Evolutionary conservation across 2,113 vertebrate genomes (phyloP).

Genomic region (Oreochromis tanganicae): DNA sequence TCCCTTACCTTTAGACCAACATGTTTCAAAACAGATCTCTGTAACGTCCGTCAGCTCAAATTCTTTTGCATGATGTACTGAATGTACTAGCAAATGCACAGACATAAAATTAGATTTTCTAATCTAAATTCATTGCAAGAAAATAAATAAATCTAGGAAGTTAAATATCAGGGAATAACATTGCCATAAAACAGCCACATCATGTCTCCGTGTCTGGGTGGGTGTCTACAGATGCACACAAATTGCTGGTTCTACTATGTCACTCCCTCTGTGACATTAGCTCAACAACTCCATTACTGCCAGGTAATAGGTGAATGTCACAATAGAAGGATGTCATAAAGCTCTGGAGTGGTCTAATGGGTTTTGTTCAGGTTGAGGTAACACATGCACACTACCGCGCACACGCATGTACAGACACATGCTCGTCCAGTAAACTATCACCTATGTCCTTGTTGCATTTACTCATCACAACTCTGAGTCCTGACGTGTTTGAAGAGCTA

Average conservation of each 20-base stretch:
- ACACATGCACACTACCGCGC: conserved; percentile 35
- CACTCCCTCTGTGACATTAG: conserved; percentile 48
- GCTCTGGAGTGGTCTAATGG: conserved; percentile 71
- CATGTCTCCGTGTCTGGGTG: neutral
- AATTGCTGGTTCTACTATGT: conserved; percentile 17
- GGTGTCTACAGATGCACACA: neutral
- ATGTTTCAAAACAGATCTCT: neutral
- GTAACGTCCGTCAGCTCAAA: neutral
- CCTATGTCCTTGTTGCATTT: conserved; percentile 15
- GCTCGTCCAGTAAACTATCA: conserved; percentile 53
- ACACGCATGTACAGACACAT: conserved; percentile 3
- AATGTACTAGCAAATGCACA: neutral
- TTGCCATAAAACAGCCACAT: neutral
- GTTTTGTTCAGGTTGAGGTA: conserved; percentile 74
- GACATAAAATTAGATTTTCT: neutral
- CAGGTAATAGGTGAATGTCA: conserved; percentile 71
- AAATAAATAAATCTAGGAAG: neutral
- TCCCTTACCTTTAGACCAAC: neutral
- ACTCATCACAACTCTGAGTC: conserved; percentile 14
- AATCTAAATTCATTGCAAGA: neutral
- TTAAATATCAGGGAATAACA: neutral
- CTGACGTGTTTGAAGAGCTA: conserved; percentile 35
- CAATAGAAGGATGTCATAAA: conserved; percentile 72
- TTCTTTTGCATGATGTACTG: neutral
- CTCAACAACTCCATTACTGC: conserved; percentile 68